A percentile compares a stretch with the other conserved stretches of the same genome.
These are phyloP conservation scores for Creontiades dilutus DNA, from an alignment of 2,888 invertebrate species.

Conservation along the genomic window DNA sequence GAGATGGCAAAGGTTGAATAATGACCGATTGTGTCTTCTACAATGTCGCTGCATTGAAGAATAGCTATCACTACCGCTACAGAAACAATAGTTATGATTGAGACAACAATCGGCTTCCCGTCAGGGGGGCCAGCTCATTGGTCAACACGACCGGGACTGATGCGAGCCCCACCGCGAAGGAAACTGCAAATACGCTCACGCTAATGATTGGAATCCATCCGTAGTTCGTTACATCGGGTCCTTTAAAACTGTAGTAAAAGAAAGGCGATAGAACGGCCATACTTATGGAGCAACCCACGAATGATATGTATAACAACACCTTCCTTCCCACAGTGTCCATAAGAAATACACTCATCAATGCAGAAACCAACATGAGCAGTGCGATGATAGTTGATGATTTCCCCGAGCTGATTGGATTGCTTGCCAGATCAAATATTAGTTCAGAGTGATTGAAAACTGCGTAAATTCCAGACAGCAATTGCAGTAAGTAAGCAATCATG, in stretches of 20 bases:
- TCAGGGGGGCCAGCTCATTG: constrained; percentile 2
- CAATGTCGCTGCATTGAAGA: not conserved
- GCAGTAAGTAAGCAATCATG: not conserved
- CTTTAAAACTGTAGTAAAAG: not conserved
- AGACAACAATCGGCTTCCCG: not conserved
- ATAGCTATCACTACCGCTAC: not conserved
- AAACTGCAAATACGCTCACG: not conserved
- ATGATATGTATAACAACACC: not conserved
- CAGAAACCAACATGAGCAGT: not conserved
- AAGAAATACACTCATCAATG: not conserved
- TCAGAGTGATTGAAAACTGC: not conserved
- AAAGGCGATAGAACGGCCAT: not conserved
- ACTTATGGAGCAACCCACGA: not conserved
- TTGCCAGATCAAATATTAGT: not conserved
- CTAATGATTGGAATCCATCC: not conserved
- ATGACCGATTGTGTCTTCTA: not conserved
- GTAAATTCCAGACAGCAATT: not conserved
- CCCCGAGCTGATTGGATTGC: not conserved
- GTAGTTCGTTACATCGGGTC: not conserved
- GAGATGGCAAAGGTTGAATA: constrained; percentile 34
- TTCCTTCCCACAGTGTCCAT: constrained; percentile 3
- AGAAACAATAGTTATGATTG: not conserved
- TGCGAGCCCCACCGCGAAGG: not conserved
- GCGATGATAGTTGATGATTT: not conserved
- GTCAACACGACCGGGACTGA: not conserved